phyloP scores from a whole-genome alignment of 2,888 invertebrate species.

The Monopis laevigella region DNA sequence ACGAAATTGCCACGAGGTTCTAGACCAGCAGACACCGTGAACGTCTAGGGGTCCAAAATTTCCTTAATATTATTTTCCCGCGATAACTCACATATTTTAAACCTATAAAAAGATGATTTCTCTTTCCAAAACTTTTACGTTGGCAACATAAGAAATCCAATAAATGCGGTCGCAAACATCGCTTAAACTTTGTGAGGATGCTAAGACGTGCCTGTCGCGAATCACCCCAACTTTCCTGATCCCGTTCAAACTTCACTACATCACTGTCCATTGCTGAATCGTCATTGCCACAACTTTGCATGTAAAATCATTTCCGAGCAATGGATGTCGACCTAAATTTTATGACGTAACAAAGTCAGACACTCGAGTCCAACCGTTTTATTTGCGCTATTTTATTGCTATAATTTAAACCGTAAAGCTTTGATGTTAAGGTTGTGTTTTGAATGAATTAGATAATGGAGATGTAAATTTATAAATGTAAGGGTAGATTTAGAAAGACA shows the following conservation, averaged over 20 bases:
- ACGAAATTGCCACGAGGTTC: no score
- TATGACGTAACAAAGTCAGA: constrained; percentile 1
- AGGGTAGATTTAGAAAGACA: constrained; percentile 4
- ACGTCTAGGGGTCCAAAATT: no score
- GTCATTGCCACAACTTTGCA: not conserved
- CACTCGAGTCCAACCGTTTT: no score
- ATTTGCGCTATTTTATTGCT: not conserved
- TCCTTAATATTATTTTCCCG: no score
- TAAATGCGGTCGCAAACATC: constrained; percentile 4
- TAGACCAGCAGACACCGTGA: no score
- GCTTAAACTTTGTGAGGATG: constrained; percentile 2
- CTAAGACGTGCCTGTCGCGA: not conserved
- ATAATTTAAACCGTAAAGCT: not conserved
- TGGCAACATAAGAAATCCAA: not conserved
- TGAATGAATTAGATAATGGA: not conserved
- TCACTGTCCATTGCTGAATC: not conserved
- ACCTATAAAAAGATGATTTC: no score
- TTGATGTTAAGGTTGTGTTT: not conserved
- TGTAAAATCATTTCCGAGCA: not conserved
- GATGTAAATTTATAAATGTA: not conserved
- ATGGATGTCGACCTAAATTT: constrained; percentile 3
- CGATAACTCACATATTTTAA: no score
- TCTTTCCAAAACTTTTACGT: no score
- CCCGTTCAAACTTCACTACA: not conserved
- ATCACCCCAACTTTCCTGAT: not conserved